Evolutionary conservation across 2,113 vertebrate species (phyloP).

Genomic region (Tauraco erythrolophus): DNA sequence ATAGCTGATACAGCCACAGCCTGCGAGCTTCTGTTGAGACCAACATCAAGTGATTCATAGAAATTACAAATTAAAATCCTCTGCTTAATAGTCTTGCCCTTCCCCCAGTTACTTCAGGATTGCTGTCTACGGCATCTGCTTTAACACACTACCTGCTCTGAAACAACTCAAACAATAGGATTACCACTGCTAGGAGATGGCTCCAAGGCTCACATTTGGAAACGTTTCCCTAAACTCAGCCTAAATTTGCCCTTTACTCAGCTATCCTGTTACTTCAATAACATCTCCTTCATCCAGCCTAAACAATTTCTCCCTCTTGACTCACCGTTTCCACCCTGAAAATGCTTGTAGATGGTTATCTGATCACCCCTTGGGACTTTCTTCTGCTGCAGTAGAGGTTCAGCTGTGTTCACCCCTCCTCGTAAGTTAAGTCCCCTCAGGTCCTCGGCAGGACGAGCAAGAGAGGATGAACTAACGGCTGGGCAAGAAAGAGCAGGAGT

Average conservation of each 20-base stretch:
- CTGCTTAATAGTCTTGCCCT: background rate
- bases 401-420: background rate
- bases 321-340: background rate
- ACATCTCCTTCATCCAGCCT: background rate
- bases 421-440: background rate
- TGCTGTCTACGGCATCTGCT: background rate
- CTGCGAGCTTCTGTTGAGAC: conserved; percentile 6
- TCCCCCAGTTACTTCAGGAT: conserved; percentile 5
- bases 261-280: conserved; percentile 19
- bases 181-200: background rate
- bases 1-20: conserved; percentile 16
- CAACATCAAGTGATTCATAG: conserved; percentile 25
- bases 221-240: conserved; percentile 9
- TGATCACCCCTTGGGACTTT: background rate
- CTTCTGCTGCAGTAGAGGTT: background rate
- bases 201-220: conserved; percentile 11
- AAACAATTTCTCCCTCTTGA: background rate
- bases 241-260: conserved; percentile 23
- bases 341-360: conserved; percentile 7
- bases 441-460: background rate
- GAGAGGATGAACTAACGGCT: background rate
- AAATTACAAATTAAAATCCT: conserved; percentile 43
- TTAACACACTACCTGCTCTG: background rate
- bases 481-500: background rate
- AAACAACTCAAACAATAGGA: background rate